Base-by-base conservation (phyloP, 2,888 invertebrate species). In the Pilophorus perplexus region DNA sequence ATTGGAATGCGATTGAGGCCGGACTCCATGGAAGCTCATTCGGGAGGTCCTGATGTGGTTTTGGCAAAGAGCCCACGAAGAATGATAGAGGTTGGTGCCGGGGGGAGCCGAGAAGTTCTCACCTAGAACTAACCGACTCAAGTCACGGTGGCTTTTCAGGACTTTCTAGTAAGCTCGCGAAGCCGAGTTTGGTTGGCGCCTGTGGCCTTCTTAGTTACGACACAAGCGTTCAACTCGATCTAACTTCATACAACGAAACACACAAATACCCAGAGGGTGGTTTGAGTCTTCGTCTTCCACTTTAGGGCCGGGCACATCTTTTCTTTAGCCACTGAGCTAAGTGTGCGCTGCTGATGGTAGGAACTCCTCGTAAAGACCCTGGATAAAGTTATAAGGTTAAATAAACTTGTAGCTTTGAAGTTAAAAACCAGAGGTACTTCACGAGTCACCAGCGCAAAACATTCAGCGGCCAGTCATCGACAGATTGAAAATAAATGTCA, bases 141-240 rank as follows among this genome's bases (percentile, higher is more conserved):
- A 55, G 55, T 55, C 55, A 55, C 55, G 55, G 55, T 55, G 38
- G 55, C 55, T 55, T 55, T 55, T 55, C 38, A 22, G 55, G 55
- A 55, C 55, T 55, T 38, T 55, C 55, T 55, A 55, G 42, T 14
- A 42, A 14, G 10, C 16, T 42, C 16, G 33, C 37, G 28, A 14
- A 38, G 37, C 20, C 12, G n/a, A 55, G 55, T 38, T 55, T 38
- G 20, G 37, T 55, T 55, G 23, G 55, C 23, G 14, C 25, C 37
- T 37, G 18, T 33, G 18, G 20, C 50, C 50, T 20, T 27, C 50
- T 52, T 52, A 27, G 52, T 52, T 52, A 52, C 52, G 18, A 16
- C 52, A 25, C 52, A 33, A 33, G 6, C 33, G 33, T 28, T 52
- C 52, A 52, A 55, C 55, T 55, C 38, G 20, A 38, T 55, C 37